Evolutionary conservation across 1,140 invertebrate species (phyloP).

Genomic region (Pseudomyrmex pallidus): DNA sequence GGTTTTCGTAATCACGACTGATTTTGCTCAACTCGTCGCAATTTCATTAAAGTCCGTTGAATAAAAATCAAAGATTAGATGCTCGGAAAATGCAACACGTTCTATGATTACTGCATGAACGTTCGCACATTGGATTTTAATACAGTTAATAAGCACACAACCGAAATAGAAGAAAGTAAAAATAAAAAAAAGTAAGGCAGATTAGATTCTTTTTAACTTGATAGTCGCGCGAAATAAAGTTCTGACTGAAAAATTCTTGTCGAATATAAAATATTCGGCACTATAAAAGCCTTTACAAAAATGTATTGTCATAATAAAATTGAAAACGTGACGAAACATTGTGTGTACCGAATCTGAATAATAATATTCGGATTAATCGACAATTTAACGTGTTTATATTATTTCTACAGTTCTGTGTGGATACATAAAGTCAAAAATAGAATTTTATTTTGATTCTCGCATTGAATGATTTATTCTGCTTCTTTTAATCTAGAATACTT

Average conservation of each 20-base stretch:
- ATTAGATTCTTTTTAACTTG: conserved; percentile 38
- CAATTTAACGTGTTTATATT: no score
- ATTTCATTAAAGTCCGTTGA: conserved; percentile 24
- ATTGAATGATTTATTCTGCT: neutral
- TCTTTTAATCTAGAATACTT: neutral
- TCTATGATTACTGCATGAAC: conserved; percentile 39
- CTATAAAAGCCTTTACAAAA: neutral
- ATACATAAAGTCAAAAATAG: neutral
- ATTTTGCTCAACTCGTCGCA: conserved; percentile 30
- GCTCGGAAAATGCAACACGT: conserved; percentile 40
- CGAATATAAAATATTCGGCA: conserved; percentile 34
- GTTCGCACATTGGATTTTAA: conserved; percentile 24
- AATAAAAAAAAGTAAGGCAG: conserved; percentile 42
- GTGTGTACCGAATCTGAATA: neutral
- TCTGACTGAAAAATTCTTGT: conserved; percentile 13
- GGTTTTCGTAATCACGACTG: neutral
- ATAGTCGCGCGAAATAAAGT: neutral
- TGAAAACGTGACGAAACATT: neutral
- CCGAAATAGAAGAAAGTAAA: conserved; percentile 48
- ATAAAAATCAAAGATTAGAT: conserved; percentile 18
- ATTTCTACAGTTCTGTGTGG: no score
- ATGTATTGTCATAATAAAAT: neutral
- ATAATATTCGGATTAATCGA: neutral
- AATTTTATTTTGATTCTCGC: conserved; percentile 15
- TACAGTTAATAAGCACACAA: conserved; percentile 23